phyloP scores from a whole-genome alignment of 2,113 vertebrate species.

The Erythrocercus mccallii region DNA sequence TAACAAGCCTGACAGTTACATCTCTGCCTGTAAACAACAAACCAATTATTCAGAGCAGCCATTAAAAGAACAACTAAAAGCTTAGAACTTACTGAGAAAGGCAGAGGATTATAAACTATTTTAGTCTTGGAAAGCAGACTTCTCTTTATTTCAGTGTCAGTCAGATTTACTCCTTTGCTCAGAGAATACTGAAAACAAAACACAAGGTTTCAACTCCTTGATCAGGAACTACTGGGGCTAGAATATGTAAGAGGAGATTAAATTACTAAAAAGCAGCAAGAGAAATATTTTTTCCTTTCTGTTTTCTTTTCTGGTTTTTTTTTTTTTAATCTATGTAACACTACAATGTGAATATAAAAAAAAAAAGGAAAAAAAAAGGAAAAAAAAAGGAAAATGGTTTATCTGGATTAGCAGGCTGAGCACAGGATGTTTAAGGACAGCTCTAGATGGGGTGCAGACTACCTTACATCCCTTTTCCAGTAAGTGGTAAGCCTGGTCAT shows the following conservation, averaged over 20 bases:
- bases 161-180: not conserved
- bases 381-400: not conserved
- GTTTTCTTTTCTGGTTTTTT: too few relatives aligned
- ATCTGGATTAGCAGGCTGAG: not conserved
- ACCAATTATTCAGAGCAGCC: not conserved
- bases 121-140: not conserved
- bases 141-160: not conserved
- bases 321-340: not conserved
- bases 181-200: not conserved
- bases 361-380: not conserved
- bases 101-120: not conserved
- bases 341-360: not conserved
- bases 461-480: not conserved
- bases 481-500: not conserved
- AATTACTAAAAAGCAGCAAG: not conserved
- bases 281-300: not conserved
- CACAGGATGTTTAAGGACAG: not conserved
- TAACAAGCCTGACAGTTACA: not conserved
- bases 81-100: not conserved
- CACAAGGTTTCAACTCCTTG: constrained; percentile 12
- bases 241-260: not conserved
- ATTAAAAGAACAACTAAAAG: not conserved
- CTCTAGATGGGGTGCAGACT: not conserved
- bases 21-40: not conserved
- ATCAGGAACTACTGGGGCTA: not conserved